A percentile compares a stretch with the other conserved stretches of the same genome.
Evolutionary conservation across 2,797 vertebrate species (phyloP).

Genomic region (Cephalopachus bancanus): DNA sequence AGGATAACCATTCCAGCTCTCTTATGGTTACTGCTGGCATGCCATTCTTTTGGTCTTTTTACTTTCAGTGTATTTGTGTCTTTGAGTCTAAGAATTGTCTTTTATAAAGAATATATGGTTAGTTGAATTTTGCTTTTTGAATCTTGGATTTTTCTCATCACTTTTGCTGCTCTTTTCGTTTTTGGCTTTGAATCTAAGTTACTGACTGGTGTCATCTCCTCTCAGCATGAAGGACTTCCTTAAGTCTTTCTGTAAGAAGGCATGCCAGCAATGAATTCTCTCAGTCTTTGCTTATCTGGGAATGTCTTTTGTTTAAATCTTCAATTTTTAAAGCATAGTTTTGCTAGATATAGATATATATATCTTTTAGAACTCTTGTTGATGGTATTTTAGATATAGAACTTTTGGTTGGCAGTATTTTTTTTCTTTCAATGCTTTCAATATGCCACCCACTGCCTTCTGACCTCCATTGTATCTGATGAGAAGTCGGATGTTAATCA

Average conservation of each 20-base stretch:
- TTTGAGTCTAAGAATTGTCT: conserved; percentile 30
- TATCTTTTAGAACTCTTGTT: too few relatives aligned
- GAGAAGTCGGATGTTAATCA: conserved; percentile 18
- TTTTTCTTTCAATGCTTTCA: conserved; percentile 40
- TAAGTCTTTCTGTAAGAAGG: conserved; percentile 15
- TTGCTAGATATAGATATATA: neutral
- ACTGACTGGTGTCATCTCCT: conserved; percentile 11
- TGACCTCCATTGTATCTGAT: conserved; percentile 4
- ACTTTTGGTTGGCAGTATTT: conserved; percentile 11
- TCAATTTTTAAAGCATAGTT: conserved; percentile 21
- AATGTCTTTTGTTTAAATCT: neutral
- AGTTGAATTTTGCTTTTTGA: neutral
- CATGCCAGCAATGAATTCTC: neutral
- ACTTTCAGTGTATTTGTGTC: neutral
- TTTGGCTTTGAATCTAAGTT: conserved; percentile 34
- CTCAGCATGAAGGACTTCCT: conserved; percentile 23
- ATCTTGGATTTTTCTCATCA: neutral
- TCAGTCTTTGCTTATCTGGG: neutral
- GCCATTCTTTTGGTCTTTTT: neutral
- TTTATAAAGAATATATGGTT: conserved; percentile 3
- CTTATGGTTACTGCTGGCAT: neutral
- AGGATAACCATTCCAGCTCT: neutral
- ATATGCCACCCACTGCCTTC: neutral
- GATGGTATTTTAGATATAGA: neutral
- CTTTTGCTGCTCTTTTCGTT: conserved; percentile 33